These are phyloP conservation scores for Mastomys coucha DNA, from an alignment of 2,113 vertebrate species.

Conservation along the genomic window DNA sequence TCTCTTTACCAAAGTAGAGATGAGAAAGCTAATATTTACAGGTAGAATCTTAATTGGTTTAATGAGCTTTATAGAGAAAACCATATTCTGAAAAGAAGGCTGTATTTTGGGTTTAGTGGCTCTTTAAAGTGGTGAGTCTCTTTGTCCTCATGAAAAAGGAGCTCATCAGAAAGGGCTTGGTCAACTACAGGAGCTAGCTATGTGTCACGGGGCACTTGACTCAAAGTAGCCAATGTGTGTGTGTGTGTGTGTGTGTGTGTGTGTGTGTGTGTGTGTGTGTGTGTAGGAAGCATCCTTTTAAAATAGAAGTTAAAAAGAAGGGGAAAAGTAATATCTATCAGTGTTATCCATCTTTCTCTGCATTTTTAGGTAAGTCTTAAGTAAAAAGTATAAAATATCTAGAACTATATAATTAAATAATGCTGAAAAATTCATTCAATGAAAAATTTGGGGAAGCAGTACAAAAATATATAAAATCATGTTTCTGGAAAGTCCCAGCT, in stretches of 20 bases:
- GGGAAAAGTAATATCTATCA: background rate
- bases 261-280: background rate
- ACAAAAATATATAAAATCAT: background rate
- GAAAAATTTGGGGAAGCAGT: background rate
- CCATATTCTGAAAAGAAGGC: background rate
- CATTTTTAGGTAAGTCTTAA: background rate
- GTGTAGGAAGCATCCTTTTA: background rate
- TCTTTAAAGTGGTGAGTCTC: slow-evolving; percentile 1
- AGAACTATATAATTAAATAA: slow-evolving; percentile 25
- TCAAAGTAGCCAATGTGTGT: background rate
- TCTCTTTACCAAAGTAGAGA: background rate
- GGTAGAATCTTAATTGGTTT: slow-evolving; percentile 9
- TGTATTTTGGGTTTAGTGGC: background rate
- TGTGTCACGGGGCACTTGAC: background rate
- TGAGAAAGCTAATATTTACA: background rate
- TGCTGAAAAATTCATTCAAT: background rate
- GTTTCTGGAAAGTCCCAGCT: background rate
- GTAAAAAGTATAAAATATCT: background rate
- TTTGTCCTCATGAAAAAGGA: background rate
- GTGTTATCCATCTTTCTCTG: background rate
- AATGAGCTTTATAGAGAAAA: slow-evolving; percentile 16
- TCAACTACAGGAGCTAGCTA: background rate
- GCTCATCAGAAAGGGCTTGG: background rate
- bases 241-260: background rate
- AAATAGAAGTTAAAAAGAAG: background rate